These are phyloP conservation scores for Ceratina calcarata DNA, from an alignment of 1,140 invertebrate genomes.

Conservation along the genomic window DNA sequence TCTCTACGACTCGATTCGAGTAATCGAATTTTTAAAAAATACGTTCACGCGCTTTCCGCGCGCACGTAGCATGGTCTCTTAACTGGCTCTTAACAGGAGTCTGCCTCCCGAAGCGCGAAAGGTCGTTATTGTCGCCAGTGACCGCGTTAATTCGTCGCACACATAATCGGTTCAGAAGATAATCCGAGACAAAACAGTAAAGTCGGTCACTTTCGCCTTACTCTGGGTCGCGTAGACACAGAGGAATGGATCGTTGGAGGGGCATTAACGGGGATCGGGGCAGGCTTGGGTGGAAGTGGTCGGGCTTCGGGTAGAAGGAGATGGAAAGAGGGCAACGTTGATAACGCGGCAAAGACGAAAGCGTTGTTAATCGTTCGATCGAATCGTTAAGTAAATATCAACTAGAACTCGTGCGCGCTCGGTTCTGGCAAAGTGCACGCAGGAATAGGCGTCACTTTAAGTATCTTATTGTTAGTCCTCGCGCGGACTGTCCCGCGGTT, in stretches of 20 bases:
- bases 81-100: constrained; percentile 15
- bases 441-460: background rate
- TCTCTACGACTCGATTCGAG: background rate
- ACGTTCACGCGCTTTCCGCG: background rate
- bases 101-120: constrained; percentile 9
- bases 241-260: background rate
- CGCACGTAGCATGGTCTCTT: constrained; percentile 23
- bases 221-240: background rate
- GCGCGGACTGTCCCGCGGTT: background rate
- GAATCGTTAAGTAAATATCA: background rate
- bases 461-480: background rate
- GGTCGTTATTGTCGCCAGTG: constrained; percentile 52
- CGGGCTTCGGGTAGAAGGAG: background rate
- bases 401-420: too few species aligned
- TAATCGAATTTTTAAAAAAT: constrained; percentile 22
- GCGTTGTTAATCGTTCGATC: constrained; percentile 16
- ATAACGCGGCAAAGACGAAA: constrained; percentile 42
- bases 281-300: too few species aligned
- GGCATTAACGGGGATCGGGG: background rate
- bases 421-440: background rate
- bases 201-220: constrained; percentile 44
- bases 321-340: constrained; percentile 3
- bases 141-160: constrained; percentile 49
- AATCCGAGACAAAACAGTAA: constrained; percentile 32
- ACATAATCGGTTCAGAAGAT: constrained; percentile 21